phyloP scores from a whole-genome alignment of 2,113 vertebrate species.

The Lethenteron camtschaticum region DNA sequence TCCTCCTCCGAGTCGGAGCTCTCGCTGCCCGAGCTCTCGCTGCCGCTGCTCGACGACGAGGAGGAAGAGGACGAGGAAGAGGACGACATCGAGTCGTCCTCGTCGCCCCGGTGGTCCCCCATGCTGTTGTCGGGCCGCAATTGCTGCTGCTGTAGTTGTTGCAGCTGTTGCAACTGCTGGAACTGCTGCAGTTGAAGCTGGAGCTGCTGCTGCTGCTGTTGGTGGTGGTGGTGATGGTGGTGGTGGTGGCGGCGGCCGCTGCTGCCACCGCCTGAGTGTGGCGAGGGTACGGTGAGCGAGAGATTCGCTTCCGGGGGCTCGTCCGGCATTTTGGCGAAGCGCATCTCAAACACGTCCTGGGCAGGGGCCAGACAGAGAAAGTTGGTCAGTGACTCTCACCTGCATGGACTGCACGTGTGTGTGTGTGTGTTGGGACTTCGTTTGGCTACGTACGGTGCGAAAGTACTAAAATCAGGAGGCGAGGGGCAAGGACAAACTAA shows the following conservation, averaged over 20 bases:
- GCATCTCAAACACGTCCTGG: conserved; percentile 78
- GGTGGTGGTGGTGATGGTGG: conserved; percentile 52
- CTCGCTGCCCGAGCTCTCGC: conserved; percentile 35
- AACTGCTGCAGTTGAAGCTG: too few species aligned
- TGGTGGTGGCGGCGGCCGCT: neutral
- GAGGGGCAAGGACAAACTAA: too few species aligned
- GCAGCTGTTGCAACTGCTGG: too few species aligned
- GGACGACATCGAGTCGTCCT: too few species aligned
- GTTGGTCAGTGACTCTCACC: neutral
- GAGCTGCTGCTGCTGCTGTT: conserved; percentile 21
- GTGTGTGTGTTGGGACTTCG: too few species aligned
- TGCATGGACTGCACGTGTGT: too few species aligned
- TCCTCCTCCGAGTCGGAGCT: conserved; percentile 51
- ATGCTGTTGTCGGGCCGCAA: neutral
- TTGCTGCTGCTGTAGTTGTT: too few species aligned
- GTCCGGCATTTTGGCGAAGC: conserved; percentile 76
- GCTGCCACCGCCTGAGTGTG: neutral
- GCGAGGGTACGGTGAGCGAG: conserved; percentile 1
- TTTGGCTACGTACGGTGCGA: too few species aligned
- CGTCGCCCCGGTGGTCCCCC: neutral
- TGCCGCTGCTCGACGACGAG: conserved; percentile 34
- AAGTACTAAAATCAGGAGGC: too few species aligned
- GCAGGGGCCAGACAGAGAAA: neutral
- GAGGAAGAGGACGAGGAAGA: neutral
- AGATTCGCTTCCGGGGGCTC: conserved; percentile 30